These are phyloP conservation scores for Galaxea fascicularis DNA, from an alignment of 92 coral and sea anemone species.

Conservation along the genomic window DNA sequence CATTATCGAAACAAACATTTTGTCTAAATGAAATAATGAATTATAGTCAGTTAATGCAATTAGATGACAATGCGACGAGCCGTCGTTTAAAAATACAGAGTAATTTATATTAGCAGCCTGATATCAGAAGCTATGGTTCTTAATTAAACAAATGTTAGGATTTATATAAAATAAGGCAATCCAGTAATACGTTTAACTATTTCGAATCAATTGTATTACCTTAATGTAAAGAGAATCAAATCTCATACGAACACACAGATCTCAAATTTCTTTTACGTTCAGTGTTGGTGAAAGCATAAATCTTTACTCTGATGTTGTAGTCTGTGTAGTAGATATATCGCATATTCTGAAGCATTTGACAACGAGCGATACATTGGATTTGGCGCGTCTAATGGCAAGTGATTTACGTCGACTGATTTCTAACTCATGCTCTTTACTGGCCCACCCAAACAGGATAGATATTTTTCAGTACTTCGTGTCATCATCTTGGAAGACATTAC, in stretches of 20 bases:
- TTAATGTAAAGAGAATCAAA: background rate
- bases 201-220: background rate
- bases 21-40: background rate
- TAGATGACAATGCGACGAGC: background rate
- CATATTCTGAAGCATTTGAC: too few relatives aligned
- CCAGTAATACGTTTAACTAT: slow-evolving; percentile 44
- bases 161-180: slow-evolving; percentile 33
- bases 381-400: too few relatives aligned
- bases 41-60: background rate
- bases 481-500: too few relatives aligned
- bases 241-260: slow-evolving; percentile 9
- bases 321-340: background rate
- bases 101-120: slow-evolving; percentile 23
- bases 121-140: slow-evolving; percentile 3
- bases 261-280: background rate
- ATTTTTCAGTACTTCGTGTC: too few relatives aligned
- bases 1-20: background rate
- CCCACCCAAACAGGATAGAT: too few relatives aligned
- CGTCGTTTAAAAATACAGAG: slow-evolving; percentile 6
- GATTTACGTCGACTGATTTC: too few relatives aligned
- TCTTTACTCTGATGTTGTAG: background rate
- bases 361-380: too few relatives aligned
- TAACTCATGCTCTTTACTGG: too few relatives aligned
- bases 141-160: slow-evolving; percentile 20
- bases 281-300: background rate